phyloP scores from a whole-genome alignment of 2,888 invertebrate species.

The Caenorhabditis auriculariae region DNA sequence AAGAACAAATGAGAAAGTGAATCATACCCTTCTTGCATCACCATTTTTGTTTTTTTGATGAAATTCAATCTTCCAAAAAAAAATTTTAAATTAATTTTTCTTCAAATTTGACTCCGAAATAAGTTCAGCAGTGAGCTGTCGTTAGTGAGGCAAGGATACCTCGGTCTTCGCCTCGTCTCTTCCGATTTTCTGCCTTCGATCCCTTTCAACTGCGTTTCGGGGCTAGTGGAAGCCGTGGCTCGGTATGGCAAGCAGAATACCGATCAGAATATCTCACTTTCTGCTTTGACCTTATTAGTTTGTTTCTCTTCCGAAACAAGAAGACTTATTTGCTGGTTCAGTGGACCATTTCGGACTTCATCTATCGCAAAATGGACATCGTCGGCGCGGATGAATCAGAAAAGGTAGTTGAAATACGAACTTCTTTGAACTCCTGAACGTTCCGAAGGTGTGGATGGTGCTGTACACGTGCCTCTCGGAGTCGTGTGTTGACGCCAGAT shows the following conservation, averaged over 20 bases:
- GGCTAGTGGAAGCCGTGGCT: conserved; percentile 79
- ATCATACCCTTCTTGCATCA: too few species aligned
- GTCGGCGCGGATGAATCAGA: conserved; percentile 39
- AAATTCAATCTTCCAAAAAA: too few species aligned
- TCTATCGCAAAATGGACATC: conserved; percentile 39
- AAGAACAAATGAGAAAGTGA: too few species aligned
- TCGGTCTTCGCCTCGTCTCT: conserved; percentile 87
- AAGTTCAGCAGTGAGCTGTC: conserved; percentile 71
- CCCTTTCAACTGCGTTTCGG: conserved; percentile 80
- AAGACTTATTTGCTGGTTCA: conserved; percentile 66
- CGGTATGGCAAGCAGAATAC: conserved; percentile 94
- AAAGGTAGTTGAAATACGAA: conserved; percentile 4
- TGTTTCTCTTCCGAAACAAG: background rate
- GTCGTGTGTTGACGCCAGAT: conserved; percentile 88
- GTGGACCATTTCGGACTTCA: conserved; percentile 97
- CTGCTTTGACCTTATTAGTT: conserved; percentile 86
- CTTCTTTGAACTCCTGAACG: too few species aligned
- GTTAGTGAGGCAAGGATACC: conserved; percentile 75
- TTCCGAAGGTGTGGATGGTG: conserved; percentile 58
- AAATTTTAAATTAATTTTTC: too few species aligned
- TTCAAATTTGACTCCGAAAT: too few species aligned
- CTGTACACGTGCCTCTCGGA: conserved; percentile 65
- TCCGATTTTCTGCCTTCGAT: conserved; percentile 91
- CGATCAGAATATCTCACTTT: conserved; percentile 93
- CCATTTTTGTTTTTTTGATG: too few species aligned